A percentile compares a stretch with the other conserved stretches of the same genome.
Evolutionary conservation across 2,888 invertebrate species (phyloP).

Genomic region (Labia minor): DNA sequence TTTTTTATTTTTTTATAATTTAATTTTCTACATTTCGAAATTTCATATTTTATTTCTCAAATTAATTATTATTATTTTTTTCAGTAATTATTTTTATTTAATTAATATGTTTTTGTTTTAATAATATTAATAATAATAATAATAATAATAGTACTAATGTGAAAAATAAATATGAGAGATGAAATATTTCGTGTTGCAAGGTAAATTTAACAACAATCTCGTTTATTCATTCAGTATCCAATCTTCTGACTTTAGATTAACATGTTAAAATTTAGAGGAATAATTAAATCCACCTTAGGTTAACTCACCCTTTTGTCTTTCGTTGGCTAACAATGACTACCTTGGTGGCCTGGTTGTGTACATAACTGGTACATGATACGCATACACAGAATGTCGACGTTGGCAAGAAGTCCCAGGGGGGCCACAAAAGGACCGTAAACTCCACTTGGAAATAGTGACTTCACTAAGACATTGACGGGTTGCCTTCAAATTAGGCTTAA

Average conservation of each 20-base stretch:
- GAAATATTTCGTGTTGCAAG: background rate
- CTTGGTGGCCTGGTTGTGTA: background rate
- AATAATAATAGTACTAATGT: too few relatives aligned
- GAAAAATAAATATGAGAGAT: too few relatives aligned
- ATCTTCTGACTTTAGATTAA: background rate
- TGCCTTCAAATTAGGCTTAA: background rate
- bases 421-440: slow-evolving; percentile 4
- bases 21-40: too few relatives aligned
- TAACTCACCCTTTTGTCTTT: background rate
- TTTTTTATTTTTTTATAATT: too few relatives aligned
- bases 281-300: background rate
- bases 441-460: background rate
- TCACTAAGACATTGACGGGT: slow-evolving; percentile 4
- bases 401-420: background rate
- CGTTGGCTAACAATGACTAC: background rate
- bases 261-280: slow-evolving; percentile 1
- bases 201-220: background rate
- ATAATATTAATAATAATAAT: too few relatives aligned
- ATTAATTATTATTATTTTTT: too few relatives aligned
- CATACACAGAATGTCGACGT: background rate
- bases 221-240: slow-evolving; percentile 13
- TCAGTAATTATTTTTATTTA: too few relatives aligned
- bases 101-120: too few relatives aligned
- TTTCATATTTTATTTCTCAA: too few relatives aligned
- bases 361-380: background rate